phyloP scores from a whole-genome alignment of 2,113 vertebrate genomes.

The Ophthalmolycus amberensis region DNA sequence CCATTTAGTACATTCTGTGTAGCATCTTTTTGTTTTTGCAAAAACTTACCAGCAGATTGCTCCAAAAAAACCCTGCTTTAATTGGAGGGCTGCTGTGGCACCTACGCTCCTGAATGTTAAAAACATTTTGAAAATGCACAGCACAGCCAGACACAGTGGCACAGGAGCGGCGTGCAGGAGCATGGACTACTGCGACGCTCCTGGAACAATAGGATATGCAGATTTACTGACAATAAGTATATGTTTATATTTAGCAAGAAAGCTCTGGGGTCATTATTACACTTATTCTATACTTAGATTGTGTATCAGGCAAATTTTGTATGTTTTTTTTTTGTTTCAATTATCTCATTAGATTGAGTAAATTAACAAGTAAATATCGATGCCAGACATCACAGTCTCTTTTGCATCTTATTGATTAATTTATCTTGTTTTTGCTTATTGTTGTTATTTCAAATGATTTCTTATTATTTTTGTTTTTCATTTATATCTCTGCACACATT shows the following conservation, averaged over 20 bases:
- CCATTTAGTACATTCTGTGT: background rate
- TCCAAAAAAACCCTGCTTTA: background rate
- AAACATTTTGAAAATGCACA: slow-evolving; percentile 15
- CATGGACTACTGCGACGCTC: background rate
- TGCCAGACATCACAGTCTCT: background rate
- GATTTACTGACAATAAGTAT: background rate
- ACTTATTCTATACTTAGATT: background rate
- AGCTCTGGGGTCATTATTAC: background rate
- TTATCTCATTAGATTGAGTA: background rate
- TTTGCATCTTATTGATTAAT: no score
- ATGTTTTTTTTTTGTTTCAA: background rate
- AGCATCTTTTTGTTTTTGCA: background rate
- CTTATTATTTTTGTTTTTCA: background rate
- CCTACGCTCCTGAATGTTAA: background rate
- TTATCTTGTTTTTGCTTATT: no score
- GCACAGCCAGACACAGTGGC: background rate
- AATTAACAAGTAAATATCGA: background rate
- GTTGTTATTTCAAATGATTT: background rate
- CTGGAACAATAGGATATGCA: background rate
- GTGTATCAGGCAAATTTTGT: background rate
- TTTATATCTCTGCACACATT: background rate
- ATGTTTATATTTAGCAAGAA: background rate
- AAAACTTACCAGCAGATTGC: background rate
- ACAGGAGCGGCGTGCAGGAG: background rate
- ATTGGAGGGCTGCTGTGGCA: background rate